Evolutionary conservation across 2,113 vertebrate genomes (phyloP).

Genomic region (Neoarius graeffei): DNA sequence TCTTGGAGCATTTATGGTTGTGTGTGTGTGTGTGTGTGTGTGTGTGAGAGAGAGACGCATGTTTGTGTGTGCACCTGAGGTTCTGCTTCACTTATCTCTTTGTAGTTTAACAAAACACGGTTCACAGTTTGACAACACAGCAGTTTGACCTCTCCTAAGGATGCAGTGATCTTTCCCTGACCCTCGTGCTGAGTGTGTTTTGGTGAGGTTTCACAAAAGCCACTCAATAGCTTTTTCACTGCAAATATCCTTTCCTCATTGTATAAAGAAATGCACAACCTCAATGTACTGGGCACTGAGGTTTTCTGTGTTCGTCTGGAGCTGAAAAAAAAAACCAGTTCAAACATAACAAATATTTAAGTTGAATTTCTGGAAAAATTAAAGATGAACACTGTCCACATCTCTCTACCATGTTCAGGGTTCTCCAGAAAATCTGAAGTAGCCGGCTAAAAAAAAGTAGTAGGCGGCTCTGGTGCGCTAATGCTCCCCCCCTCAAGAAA

Average conservation of each 20-base stretch:
- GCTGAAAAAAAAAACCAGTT: background rate
- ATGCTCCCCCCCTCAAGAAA: no score
- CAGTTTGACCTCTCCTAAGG: conserved; percentile 46
- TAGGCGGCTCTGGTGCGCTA: no score
- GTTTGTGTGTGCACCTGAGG: conserved; percentile 37
- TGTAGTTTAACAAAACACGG: conserved; percentile 37
- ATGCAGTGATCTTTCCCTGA: conserved; percentile 41
- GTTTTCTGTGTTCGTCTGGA: background rate
- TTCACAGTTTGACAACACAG: conserved; percentile 49
- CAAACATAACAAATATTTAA: background rate
- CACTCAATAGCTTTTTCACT: conserved; percentile 38
- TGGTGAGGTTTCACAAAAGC: conserved; percentile 45
- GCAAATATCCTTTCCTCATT: conserved; percentile 42
- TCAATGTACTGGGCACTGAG: background rate
- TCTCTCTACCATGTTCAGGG: background rate
- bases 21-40: conserved; percentile 34
- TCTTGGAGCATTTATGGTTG: conserved; percentile 23
- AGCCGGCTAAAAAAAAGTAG: no score
- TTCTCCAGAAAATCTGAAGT: no score
- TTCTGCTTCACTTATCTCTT: conserved; percentile 44
- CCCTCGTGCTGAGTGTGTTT: conserved; percentile 38
- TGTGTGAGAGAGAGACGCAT: background rate
- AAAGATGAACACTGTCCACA: background rate
- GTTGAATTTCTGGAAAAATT: background rate
- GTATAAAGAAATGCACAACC: conserved; percentile 16